Conservation (phyloP, 2,113 vertebrate genomes). For the Oncorhynchus tshawytscha region DNA sequence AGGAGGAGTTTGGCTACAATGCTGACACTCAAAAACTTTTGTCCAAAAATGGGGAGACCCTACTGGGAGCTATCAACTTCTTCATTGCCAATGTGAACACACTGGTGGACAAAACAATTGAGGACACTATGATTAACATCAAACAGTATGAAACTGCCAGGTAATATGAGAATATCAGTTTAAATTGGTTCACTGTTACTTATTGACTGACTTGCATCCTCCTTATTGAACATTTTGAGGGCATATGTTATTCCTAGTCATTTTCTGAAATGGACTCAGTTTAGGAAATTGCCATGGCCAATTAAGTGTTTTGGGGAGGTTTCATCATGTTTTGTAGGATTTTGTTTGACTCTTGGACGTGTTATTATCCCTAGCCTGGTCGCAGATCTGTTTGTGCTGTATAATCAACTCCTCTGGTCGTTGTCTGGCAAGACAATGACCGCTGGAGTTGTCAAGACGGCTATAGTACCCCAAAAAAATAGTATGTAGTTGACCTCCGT, state of each 20-base stretch:
- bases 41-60: constrained; percentile 96
- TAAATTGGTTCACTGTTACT: not conserved
- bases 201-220: no score
- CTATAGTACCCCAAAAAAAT: no score
- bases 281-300: no score
- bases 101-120: constrained; percentile 96
- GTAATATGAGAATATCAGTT: constrained; percentile 57
- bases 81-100: constrained; percentile 95
- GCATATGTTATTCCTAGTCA: no score
- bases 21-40: constrained; percentile 96
- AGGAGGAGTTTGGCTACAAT: constrained; percentile 99
- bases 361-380: no score
- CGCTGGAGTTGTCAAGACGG: not conserved
- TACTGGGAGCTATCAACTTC: constrained; percentile 94
- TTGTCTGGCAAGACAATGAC: no score
- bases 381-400: not conserved
- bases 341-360: no score
- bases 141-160: constrained; percentile 96
- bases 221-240: no score
- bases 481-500: not conserved
- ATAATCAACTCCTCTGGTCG: not conserved
- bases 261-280: no score
- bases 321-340: no score
- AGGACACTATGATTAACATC: constrained; percentile 94
- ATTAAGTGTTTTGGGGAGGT: no score